Evolutionary conservation across 2,113 vertebrate genomes (phyloP).

Genomic region (Coracopsis vasa): DNA sequence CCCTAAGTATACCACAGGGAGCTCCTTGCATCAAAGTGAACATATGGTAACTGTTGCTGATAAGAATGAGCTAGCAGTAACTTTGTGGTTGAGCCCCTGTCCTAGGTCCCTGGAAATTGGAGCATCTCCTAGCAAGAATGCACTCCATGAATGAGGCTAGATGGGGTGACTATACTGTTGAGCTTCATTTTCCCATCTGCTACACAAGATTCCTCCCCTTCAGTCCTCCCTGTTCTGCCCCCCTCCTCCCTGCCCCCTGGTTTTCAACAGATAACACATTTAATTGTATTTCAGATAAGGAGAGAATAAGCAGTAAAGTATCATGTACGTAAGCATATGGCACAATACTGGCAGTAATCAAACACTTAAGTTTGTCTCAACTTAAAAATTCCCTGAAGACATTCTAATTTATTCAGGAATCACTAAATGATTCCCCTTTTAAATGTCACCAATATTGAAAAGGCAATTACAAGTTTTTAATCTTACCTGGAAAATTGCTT

Average conservation of each 20-base stretch:
- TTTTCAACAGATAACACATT: background rate
- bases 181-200: background rate
- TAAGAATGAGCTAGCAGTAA: background rate
- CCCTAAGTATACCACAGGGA: background rate
- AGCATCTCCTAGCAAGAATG: background rate
- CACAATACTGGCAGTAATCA: background rate
- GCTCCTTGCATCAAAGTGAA: background rate
- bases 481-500: background rate
- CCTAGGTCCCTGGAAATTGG: background rate
- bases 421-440: background rate
- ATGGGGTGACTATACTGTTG: background rate
- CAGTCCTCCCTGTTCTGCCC: accelerated
- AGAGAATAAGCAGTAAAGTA: background rate
- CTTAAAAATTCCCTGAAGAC: background rate
- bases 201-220: background rate
- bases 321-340: accelerated
- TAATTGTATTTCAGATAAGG: background rate
- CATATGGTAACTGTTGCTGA: background rate
- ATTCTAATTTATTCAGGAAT: background rate
- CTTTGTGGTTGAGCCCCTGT: background rate
- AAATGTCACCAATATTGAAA: background rate
- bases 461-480: background rate
- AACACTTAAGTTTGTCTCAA: background rate
- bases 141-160: background rate
- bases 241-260: no score